Evolutionary conservation across 2,797 vertebrate genomes (phyloP).

Genomic region (Halcyon badia): DNA sequence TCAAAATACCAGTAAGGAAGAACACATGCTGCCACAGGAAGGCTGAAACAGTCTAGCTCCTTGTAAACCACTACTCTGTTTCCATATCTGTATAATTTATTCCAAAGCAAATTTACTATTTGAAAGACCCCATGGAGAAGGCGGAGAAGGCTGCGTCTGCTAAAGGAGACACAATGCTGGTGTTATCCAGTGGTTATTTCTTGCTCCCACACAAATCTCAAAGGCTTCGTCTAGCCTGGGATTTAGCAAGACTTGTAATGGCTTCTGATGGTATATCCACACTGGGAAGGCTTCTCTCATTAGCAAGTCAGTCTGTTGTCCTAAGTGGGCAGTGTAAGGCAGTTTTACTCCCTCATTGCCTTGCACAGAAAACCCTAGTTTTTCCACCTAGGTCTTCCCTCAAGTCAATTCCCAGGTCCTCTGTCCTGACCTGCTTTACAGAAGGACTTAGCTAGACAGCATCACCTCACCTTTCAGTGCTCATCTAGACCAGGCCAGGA

Average conservation of each 20-base stretch:
- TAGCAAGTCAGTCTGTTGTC: not conserved
- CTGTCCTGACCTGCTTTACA: not conserved
- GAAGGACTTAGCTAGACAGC: not conserved
- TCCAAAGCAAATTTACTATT: conserved; percentile 23
- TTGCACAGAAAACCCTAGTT: not conserved
- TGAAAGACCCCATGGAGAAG: not conserved
- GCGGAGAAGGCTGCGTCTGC: not conserved
- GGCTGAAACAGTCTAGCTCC: not conserved
- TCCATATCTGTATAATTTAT: conserved; percentile 4
- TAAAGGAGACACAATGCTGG: not conserved
- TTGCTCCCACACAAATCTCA: not conserved
- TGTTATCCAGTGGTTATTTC: not conserved
- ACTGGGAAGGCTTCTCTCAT: not conserved
- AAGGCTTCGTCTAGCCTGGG: not conserved
- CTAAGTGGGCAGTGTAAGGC: not conserved
- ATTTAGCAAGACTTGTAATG: conserved; percentile 3
- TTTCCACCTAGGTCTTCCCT: not conserved
- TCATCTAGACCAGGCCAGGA: not conserved
- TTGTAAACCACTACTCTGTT: not conserved
- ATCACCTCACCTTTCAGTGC: not conserved
- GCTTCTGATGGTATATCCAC: not conserved
- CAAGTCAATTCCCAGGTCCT: not conserved
- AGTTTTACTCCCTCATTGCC: not conserved
- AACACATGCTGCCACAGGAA: conserved; percentile 4
- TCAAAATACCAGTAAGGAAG: not conserved